These are phyloP conservation scores for Ectropis crepuscularia DNA, from an alignment of 2,888 invertebrate genomes.

Conservation along the genomic window DNA sequence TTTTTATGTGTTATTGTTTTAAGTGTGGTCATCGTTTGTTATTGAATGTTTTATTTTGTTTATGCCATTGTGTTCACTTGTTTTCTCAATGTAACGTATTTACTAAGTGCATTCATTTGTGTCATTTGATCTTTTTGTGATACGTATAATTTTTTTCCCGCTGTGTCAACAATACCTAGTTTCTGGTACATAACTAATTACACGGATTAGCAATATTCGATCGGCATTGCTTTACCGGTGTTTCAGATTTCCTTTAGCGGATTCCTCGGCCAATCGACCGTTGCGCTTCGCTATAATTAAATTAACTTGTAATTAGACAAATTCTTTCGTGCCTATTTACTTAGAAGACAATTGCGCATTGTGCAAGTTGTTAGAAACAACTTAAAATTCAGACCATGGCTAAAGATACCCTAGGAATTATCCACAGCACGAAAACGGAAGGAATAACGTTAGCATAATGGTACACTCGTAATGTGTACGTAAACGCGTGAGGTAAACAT, in stretches of 20 bases:
- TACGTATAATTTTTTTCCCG: neutral
- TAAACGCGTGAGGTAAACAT: slow-evolving; percentile 44
- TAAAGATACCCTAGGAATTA: slow-evolving; percentile 18
- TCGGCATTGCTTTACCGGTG: slow-evolving; percentile 19
- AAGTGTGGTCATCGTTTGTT: neutral
- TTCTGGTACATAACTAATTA: slow-evolving; percentile 9
- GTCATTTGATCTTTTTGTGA: neutral
- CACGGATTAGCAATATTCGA: slow-evolving; percentile 20
- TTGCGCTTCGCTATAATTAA: slow-evolving; percentile 23
- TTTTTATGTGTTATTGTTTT: neutral
- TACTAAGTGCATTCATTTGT: neutral
- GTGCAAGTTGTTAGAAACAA: slow-evolving; percentile 13
- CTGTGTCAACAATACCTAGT: slow-evolving; percentile 4
- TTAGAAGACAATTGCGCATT: slow-evolving; percentile 6
- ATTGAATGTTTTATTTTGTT: neutral
- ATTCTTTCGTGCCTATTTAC: slow-evolving; percentile 11
- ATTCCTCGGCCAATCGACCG: slow-evolving; percentile 27
- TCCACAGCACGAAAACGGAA: slow-evolving; percentile 27
- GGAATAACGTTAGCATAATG: slow-evolving; percentile 33
- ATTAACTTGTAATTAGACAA: slow-evolving; percentile 14
- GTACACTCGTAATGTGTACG: slow-evolving; percentile 38
- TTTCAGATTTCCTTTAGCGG: slow-evolving; percentile 29
- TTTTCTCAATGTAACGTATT: neutral
- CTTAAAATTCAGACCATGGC: slow-evolving; percentile 23
- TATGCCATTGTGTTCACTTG: neutral